Evolutionary conservation across 2,113 vertebrate genomes (phyloP), one percentile per base, ranked within the genome.

Genomic region (Clupea harengus): DNA sequence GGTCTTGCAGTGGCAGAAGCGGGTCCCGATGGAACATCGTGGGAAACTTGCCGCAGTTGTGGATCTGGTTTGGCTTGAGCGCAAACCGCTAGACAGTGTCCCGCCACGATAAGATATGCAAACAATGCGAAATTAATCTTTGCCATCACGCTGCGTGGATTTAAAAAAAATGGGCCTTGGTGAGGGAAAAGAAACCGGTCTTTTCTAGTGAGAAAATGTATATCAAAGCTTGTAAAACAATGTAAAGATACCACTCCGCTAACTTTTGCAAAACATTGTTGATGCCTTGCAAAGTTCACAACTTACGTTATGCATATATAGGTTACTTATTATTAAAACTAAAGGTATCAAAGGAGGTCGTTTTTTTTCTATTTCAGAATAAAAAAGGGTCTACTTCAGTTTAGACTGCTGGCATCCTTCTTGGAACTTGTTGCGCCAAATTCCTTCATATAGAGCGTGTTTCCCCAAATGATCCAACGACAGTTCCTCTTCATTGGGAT

Each of bases 1-100:
- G 72, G 81, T 86, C 87, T 92, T 57, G 91, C 91, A 0, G 94
- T 94, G 0, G 89, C 81, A 39, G 80, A 44, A 0, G 81, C 47
- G 18, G 83, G 57, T 0, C 57, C 87, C 15, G 46, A 88, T 15
- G 0, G 10, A 4, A 25, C 45, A 82, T 20, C 86, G 72, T 89
- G 88, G 6, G 87, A 86, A 82, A 89, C 88, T 32, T 49, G 7
- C 28, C 47, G 83, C 22, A 25, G 64, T 47, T 81, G 45, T 50
- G 49, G 44, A 78, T 82, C 78, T 6, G 32, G 28, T 32, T 85
- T 78, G n/a, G 78, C 83, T 84, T 95, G 94, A 46, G 92, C 94
- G 22, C 52, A 87, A 85, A 86, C 88, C 15, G 90, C 45, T 8
- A 89, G 52, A 8, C 91, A 1, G 49, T 89, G 85, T 54, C 86